These are phyloP conservation scores for Pseudoips prasinana DNA, from an alignment of 2,888 invertebrate genomes.

Conservation along the genomic window DNA sequence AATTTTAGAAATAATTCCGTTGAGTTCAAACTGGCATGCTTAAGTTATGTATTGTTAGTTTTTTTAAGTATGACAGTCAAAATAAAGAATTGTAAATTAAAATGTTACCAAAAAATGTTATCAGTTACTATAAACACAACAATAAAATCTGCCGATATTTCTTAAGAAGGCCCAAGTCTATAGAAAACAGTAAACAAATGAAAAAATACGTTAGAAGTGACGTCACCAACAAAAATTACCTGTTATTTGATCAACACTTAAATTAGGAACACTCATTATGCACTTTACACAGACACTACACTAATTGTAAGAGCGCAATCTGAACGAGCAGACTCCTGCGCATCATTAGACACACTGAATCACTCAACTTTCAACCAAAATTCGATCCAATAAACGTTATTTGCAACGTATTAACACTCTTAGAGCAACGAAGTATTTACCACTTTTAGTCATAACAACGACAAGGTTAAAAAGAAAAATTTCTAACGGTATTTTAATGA, in stretches of 20 bases:
- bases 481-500: constrained; percentile 31
- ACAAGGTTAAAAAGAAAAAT: too few relatives aligned
- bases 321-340: constrained; percentile 44
- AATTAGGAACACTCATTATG: constrained; percentile 75
- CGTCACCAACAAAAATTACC: constrained; percentile 40
- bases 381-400: constrained; percentile 59
- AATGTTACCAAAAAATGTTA: too few relatives aligned
- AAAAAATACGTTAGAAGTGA: background rate
- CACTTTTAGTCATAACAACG: background rate
- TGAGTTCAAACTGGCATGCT: too few relatives aligned
- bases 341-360: constrained; percentile 65
- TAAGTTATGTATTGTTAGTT: too few relatives aligned
- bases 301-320: constrained; percentile 29
- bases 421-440: too few relatives aligned
- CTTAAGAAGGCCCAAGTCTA: too few relatives aligned
- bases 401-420: constrained; percentile 54
- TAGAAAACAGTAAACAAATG: constrained; percentile 3
- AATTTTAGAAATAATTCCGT: too few relatives aligned
- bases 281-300: constrained; percentile 43
- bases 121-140: too few relatives aligned
- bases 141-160: too few relatives aligned
- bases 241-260: constrained; percentile 72
- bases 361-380: constrained; percentile 61
- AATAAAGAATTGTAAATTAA: too few relatives aligned
- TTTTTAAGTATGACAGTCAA: too few relatives aligned